These are phyloP conservation scores for Pitta sordida DNA, from an alignment of 2,113 vertebrate genomes.

Conservation along the genomic window DNA sequence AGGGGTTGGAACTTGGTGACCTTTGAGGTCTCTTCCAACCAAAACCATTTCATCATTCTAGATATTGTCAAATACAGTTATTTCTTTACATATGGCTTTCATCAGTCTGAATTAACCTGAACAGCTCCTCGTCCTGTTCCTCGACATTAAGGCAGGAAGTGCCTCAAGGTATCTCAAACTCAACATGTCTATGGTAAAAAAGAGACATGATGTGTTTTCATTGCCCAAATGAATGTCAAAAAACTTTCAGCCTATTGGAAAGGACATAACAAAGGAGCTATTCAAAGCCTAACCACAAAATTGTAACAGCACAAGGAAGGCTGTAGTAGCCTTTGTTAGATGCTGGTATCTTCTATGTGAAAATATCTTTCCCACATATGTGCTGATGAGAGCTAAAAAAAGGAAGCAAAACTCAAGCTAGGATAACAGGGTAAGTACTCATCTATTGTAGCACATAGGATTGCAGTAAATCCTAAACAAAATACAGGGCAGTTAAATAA, in stretches of 20 bases:
- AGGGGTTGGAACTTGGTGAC: neutral
- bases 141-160: neutral
- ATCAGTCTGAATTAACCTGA: neutral
- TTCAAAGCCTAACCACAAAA: neutral
- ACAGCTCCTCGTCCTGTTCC: neutral
- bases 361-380: neutral
- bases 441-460: neutral
- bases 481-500: neutral
- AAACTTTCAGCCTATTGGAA: neutral
- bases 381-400: neutral
- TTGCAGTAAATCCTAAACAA: neutral
- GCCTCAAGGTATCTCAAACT: neutral
- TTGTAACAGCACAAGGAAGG: neutral
- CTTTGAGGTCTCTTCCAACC: neutral
- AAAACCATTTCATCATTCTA: neutral
- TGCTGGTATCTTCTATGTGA: neutral
- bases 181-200: neutral
- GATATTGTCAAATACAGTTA: neutral
- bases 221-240: neutral
- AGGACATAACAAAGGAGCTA: neutral
- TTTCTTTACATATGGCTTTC: neutral
- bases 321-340: neutral
- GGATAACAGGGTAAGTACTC: neutral
- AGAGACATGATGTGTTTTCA: rapidly evolving
- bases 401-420: rapidly evolving